Conservation (phyloP, 2,797 vertebrate genomes). For the Amphiprion clarkii region DNA sequence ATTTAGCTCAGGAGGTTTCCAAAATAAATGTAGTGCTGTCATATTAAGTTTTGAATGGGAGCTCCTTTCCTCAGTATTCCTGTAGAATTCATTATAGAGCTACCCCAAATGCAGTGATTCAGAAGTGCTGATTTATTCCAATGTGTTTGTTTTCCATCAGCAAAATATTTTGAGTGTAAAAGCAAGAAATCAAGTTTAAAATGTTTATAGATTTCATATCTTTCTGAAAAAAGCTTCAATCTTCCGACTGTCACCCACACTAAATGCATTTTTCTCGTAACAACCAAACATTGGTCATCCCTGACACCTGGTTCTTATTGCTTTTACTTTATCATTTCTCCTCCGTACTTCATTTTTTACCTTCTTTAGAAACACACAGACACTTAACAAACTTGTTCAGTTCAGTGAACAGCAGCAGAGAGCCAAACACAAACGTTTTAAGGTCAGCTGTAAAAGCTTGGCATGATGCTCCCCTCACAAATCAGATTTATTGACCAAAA, state of each 20-base stretch:
- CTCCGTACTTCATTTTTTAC: conserved; percentile 14
- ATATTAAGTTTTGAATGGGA: conserved; percentile 31
- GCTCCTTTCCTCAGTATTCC: conserved; percentile 21
- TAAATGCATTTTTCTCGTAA: conserved; percentile 30
- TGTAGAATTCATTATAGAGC: conserved; percentile 22
- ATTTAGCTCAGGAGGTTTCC: conserved; percentile 45
- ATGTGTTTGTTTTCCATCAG: conserved; percentile 37
- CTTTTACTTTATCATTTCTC: conserved; percentile 8
- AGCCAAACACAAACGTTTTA: conserved; percentile 31
- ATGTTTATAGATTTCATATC: conserved; percentile 21
- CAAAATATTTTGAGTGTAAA: conserved; percentile 20
- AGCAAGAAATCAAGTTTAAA: conserved; percentile 21
- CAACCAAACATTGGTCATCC: conserved; percentile 13
- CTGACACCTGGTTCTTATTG: conserved; percentile 14
- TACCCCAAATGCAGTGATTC: conserved; percentile 31
- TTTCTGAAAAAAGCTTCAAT: conserved; percentile 30
- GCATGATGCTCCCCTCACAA: conserved; percentile 28
- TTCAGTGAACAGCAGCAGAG: conserved; percentile 26
- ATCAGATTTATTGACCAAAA: conserved; percentile 40
- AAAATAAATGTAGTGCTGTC: conserved; percentile 51
- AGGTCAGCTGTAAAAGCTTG: conserved; percentile 48
- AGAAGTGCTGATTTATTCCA: conserved; percentile 30
- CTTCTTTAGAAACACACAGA: conserved; percentile 26
- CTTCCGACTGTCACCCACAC: conserved; percentile 24
- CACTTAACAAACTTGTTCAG: neutral